Base-by-base conservation (phyloP, 2,113 vertebrate species). In the Myiopsitta monachus region DNA sequence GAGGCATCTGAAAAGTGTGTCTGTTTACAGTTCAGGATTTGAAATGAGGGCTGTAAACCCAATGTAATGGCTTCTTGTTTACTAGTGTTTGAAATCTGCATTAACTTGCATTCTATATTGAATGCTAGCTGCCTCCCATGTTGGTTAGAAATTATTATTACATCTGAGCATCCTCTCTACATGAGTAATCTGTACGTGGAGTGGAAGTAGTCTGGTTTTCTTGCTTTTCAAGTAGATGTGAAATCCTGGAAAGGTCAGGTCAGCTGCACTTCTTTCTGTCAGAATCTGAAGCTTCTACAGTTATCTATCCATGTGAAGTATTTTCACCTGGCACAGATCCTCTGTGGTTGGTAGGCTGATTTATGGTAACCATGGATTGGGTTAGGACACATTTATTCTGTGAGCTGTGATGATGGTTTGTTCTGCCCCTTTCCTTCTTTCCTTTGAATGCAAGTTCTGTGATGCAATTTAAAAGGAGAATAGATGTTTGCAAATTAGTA, bases 191-290 rank as follows among this genome's bases (percentile, higher is more conserved):
- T 39, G 38, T 57, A 51, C 21, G 6, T 36, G 47, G 18, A 39
- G 11, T 49, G 14, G 41, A 87, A 86, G 12, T 46, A 66, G 14
- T 41, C 14, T 64, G 41, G 6, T 14, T 87, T 88, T 55, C 44
- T 68, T 72, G 51, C 30, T 63, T 90, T 83, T 88, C 43, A 88
- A 52, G 31, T 39, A 39, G 61, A 21, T 83, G 10, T 54, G 76
- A 90, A 92, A 90, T 81, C 33, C 19, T 30, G 54, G 73, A 51
- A 89, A 39, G 7, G 18, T 87, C 43, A 49, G 10, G 8, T 51
- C 0, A 0, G 5, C 27, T 64, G 24, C 72, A n/a, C 27, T 15
- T 69, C 18, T 27, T 28, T 82, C 41, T 83, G 3, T 52, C 11
- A 31, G 38, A 73, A 52, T 47, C 14, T 41, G 38, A 80, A 85